These are phyloP conservation scores for Thelaira solivaga DNA, from an alignment of 2,888 invertebrate genomes.

Conservation along the genomic window DNA sequence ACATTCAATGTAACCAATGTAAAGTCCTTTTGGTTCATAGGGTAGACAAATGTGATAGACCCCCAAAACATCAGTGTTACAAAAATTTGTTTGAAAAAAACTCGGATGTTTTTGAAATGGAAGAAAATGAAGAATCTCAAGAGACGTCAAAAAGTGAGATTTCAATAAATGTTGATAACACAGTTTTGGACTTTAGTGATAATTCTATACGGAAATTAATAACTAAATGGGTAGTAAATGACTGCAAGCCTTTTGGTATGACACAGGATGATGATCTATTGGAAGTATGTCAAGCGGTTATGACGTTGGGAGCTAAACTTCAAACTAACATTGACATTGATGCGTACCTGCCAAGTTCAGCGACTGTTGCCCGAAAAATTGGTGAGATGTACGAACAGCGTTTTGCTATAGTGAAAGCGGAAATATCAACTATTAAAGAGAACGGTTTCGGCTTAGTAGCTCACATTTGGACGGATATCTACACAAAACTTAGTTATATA, in stretches of 20 bases:
- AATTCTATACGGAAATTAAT: no score
- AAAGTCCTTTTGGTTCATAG: no score
- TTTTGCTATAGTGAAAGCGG: neutral
- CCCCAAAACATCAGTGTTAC: no score
- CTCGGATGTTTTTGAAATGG: no score
- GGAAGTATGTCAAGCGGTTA: neutral
- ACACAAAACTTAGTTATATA: neutral
- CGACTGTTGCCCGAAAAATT: neutral
- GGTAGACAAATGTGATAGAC: no score
- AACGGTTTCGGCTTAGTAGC: slow-evolving; percentile 6
- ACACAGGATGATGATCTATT: neutral
- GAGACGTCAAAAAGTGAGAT: no score
- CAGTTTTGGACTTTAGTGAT: no score
- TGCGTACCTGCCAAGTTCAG: neutral
- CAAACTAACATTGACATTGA: neutral
- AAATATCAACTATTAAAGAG: neutral
- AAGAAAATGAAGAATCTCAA: no score
- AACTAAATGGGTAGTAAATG: neutral
- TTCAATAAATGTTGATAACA: no score
- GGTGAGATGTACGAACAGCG: neutral
- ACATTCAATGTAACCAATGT: no score
- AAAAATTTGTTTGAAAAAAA: no score
- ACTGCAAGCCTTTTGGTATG: neutral
- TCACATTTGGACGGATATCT: neutral
- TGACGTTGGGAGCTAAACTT: neutral